Evolutionary conservation across 1,140 invertebrate species (phyloP), one percentile per base, ranked within the genome.

Genomic region (Chymomyza costata): DNA sequence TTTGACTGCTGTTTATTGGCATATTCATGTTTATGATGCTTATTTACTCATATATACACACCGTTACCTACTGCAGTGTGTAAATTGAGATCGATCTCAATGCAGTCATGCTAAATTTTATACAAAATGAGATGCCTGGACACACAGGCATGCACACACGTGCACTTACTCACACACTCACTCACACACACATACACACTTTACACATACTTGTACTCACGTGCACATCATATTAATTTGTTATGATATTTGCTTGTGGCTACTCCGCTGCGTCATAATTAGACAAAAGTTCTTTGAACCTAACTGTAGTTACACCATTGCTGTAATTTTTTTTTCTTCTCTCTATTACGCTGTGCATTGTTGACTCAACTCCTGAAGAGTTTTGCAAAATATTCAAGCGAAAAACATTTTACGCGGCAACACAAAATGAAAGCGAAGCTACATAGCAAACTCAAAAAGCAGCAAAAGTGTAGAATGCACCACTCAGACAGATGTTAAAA

Each of bases 221-320:
- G 15, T 25, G 35, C 32, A 34, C 57, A 38, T 43, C 47, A 34
- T 46, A 65, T 58, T 52, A 59, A 61, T 73, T 64, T 74, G 65
- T 61, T 65, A 57, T 76, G 65, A 65, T 67, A 60, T 62, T 35
- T 47, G 37, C 44, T 41, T 8, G 17, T 37, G 40, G n/a, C n/a
- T 50, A 48, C 8, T n/a, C 32, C 13, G 8, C 8, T 57, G 62
- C 57, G 39, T 53, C 49, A 61, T 78, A 76, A 78, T 78, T 76
- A 80, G 74, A 53, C 46, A 57, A 68, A 60, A 80, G 73, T 80
- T 80, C 73, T 64, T 80, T 80, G 73, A 80, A 80, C 73, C 55
- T 68, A 65, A 80, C 67, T 68, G 67, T 59, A 52, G 43, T 67
- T 64, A 54, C 43, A 25, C 3, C 3, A 25, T 8, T 25, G 21